phyloP scores from a whole-genome alignment of 2,113 vertebrate species.

The Pseudorasbora parva region DNA sequence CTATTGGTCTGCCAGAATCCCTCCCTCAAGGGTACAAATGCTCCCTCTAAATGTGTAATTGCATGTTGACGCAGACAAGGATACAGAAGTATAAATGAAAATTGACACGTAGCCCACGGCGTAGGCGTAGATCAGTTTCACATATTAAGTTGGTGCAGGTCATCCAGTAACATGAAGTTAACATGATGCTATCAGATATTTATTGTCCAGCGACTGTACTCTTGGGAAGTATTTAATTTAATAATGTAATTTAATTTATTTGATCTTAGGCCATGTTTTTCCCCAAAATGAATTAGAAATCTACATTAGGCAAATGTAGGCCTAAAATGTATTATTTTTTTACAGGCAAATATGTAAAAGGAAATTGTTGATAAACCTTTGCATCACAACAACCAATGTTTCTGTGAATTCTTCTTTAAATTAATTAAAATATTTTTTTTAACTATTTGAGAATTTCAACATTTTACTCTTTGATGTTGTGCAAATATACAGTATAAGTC shows the following conservation, averaged over 20 bases:
- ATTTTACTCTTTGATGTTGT: neutral
- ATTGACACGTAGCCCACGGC: too few relatives aligned
- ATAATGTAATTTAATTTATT: too few relatives aligned
- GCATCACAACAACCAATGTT: neutral
- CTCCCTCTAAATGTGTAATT: too few relatives aligned
- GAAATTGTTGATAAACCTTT: neutral
- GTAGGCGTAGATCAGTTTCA: neutral
- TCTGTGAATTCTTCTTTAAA: neutral
- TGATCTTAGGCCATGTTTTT: neutral
- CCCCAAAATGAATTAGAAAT: neutral
- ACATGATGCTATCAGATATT: neutral
- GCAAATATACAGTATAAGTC: conserved; percentile 10
- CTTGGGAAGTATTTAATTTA: neutral
- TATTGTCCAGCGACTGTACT: neutral
- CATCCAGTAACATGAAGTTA: too few relatives aligned
- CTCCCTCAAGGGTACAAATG: too few relatives aligned
- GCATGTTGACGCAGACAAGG: too few relatives aligned
- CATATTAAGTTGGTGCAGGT: neutral
- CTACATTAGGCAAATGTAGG: too few relatives aligned
- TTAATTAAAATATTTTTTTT: too few relatives aligned
- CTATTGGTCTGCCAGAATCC: too few relatives aligned
- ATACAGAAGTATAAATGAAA: too few relatives aligned
- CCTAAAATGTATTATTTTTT: too few relatives aligned
- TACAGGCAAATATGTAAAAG: neutral
- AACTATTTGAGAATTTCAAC: neutral